These are phyloP conservation scores for Prunella himalayana DNA, from an alignment of 2,113 vertebrate species.

Conservation along the genomic window DNA sequence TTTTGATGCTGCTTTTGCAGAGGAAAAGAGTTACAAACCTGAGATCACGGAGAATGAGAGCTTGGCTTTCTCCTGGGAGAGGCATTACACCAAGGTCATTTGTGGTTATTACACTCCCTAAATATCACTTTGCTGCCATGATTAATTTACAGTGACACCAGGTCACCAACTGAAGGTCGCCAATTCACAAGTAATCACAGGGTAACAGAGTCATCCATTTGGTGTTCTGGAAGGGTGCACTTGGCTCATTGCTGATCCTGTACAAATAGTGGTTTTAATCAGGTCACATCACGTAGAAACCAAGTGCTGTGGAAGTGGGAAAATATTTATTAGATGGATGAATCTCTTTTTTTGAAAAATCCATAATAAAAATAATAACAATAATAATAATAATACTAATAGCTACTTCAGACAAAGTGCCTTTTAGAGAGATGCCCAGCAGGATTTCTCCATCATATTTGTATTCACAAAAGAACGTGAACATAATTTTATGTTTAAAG, in stretches of 20 bases:
- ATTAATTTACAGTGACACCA: constrained; percentile 53
- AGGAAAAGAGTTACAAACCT: not conserved
- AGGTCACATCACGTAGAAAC: not conserved
- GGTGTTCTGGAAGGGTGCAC: constrained; percentile 24
- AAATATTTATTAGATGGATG: not conserved
- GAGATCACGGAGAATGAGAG: constrained; percentile 2
- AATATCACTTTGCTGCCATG: constrained; percentile 19
- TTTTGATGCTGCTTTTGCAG: not conserved
- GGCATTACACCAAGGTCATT: constrained; percentile 38
- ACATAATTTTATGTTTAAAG: not conserved
- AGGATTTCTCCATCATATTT: not conserved
- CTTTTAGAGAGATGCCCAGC: not conserved
- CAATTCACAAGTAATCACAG: constrained; percentile 2
- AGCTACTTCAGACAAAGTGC: not conserved
- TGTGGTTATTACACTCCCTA: constrained; percentile 35
- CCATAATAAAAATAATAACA: not conserved
- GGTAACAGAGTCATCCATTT: constrained; percentile 26
- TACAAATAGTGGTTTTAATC: not conserved
- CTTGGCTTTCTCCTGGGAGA: constrained; percentile 9
- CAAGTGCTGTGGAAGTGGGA: not conserved
- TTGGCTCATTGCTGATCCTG: not conserved
- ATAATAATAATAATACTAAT: not conserved
- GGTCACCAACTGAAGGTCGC: not conserved
- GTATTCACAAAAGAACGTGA: not conserved
- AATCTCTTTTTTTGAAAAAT: not conserved